Percentiles rank a stretch among this genome's conserved stretches.
phyloP scores from a whole-genome alignment of 1,140 invertebrate genomes.

The Notospermus geniculatus region DNA sequence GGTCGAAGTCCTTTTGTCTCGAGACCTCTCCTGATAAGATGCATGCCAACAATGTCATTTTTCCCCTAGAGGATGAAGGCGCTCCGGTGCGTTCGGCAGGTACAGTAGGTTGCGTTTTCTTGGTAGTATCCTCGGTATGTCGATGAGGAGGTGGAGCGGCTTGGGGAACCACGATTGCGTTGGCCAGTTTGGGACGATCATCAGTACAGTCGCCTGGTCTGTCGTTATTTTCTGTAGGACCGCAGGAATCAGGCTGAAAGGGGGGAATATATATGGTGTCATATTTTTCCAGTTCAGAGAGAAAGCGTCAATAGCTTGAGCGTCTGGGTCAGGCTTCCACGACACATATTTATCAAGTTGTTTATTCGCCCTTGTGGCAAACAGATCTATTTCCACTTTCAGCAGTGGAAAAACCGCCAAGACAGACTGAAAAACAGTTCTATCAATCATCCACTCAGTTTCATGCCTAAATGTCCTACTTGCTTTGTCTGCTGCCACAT shows the following conservation, averaged over 20 bases:
- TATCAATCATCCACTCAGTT: conserved; percentile 24
- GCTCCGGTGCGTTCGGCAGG: neutral
- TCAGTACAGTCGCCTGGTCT: conserved; percentile 7
- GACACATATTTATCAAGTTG: conserved; percentile 22
- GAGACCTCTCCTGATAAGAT: no score
- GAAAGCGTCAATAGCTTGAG: conserved; percentile 23
- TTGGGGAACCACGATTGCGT: conserved; percentile 22
- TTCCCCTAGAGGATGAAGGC: conserved; percentile 16
- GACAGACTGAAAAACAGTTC: conserved; percentile 15
- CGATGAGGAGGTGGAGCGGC: conserved; percentile 11
- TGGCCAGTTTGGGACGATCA: conserved; percentile 20
- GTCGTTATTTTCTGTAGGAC: conserved; percentile 13
- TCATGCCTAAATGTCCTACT: conserved; percentile 15
- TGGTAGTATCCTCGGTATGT: conserved; percentile 9
- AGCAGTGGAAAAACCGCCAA: neutral
- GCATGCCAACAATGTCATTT: conserved; percentile 19
- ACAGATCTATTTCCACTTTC: conserved; percentile 26
- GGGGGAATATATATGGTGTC: conserved; percentile 22
- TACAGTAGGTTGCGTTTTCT: neutral
- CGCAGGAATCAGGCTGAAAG: conserved; percentile 18
- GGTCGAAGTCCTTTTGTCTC: conserved; percentile 13
- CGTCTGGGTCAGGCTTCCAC: conserved; percentile 25
- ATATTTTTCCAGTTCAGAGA: conserved; percentile 11
- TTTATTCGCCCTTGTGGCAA: conserved; percentile 26
- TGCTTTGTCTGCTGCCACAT: conserved; percentile 17